phyloP scores from a whole-genome alignment of 2,113 vertebrate genomes.

The Apaloderma vittatum region DNA sequence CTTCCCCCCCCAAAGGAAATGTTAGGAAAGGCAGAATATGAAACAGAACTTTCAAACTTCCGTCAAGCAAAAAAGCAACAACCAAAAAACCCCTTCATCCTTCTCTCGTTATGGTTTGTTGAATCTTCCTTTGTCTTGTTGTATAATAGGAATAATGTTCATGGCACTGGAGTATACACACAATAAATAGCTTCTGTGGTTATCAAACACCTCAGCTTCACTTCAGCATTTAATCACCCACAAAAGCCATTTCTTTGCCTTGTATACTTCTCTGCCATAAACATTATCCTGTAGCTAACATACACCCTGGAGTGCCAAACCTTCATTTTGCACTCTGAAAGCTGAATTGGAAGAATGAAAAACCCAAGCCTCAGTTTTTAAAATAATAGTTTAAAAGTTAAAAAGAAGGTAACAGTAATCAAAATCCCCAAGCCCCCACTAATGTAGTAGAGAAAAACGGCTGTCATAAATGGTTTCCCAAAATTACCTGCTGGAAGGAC shows the following conservation, averaged over 20 bases:
- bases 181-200: slow-evolving; percentile 77
- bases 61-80: slow-evolving; percentile 36
- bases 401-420: slow-evolving; percentile 19
- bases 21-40: slow-evolving; percentile 30
- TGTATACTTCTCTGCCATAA: slow-evolving; percentile 73
- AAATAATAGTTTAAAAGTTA: slow-evolving; percentile 54
- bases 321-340: slow-evolving; percentile 55
- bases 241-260: slow-evolving; percentile 76
- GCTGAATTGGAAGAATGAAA: slow-evolving; percentile 43
- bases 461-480: not conserved
- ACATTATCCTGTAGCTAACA: slow-evolving; percentile 72
- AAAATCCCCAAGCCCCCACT: not conserved
- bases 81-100: slow-evolving; percentile 47
- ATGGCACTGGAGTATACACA: slow-evolving; percentile 79
- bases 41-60: slow-evolving; percentile 70
- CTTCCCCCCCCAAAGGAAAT: not conserved
- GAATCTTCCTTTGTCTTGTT: slow-evolving; percentile 78
- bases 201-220: slow-evolving; percentile 80
- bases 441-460: not conserved
- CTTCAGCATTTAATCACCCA: slow-evolving; percentile 78
- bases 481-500: slow-evolving; percentile 36
- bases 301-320: slow-evolving; percentile 65
- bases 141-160: slow-evolving; percentile 79
- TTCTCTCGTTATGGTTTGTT: slow-evolving; percentile 76
- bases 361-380: slow-evolving; percentile 1